Evolutionary conservation across 2,797 vertebrate species (phyloP).

Genomic region (Girardinus metallicus): DNA sequence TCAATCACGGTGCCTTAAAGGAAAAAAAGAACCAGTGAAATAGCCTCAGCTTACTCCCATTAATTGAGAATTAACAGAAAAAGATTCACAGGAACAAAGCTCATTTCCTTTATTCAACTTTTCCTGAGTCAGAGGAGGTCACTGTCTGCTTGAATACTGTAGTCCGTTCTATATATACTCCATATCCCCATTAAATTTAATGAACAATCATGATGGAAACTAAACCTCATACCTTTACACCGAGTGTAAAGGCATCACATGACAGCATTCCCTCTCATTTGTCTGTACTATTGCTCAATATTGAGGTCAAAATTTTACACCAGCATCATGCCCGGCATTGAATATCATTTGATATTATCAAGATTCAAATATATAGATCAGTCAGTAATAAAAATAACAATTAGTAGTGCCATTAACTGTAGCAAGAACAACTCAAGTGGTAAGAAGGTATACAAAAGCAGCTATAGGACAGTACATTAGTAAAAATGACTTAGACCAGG

Average conservation of each 20-base stretch:
- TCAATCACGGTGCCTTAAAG: constrained; percentile 46
- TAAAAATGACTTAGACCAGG: background rate
- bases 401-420: background rate
- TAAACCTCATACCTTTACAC: constrained; percentile 1
- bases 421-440: background rate
- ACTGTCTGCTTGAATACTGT: constrained; percentile 33
- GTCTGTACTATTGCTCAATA: background rate
- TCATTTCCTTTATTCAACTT: constrained; percentile 41
- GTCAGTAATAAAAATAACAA: background rate
- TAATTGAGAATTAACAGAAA: constrained; percentile 45
- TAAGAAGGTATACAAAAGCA: background rate
- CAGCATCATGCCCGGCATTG: background rate
- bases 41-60: constrained; percentile 51
- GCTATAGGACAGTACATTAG: background rate
- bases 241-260: constrained; percentile 7
- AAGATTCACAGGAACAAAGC: constrained; percentile 44
- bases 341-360: background rate
- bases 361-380: background rate
- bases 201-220: constrained; percentile 40
- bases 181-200: constrained; percentile 43
- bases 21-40: constrained; percentile 50
- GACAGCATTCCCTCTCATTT: background rate
- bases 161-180: constrained; percentile 21
- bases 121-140: constrained; percentile 39
- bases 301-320: background rate